These are phyloP conservation scores for Halocaridina rubra DNA, from an alignment of 2,888 invertebrate genomes.

Conservation along the genomic window DNA sequence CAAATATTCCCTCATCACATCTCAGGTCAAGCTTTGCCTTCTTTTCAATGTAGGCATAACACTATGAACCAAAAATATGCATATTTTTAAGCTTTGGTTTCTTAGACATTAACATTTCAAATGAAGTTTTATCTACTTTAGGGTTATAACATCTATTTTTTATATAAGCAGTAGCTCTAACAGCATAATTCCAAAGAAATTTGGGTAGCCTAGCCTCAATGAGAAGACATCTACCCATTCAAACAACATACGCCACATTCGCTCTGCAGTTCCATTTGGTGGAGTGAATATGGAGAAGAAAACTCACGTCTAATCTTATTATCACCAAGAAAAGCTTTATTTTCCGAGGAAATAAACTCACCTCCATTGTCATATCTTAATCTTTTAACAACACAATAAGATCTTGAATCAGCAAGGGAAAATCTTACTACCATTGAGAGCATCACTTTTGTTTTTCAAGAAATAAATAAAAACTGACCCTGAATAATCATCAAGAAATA, in stretches of 20 bases:
- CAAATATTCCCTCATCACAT: not conserved
- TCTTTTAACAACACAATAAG: not conserved
- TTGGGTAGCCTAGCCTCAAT: constrained; percentile 20
- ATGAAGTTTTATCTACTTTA: not conserved
- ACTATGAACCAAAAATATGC: constrained; percentile 2
- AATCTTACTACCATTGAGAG: not conserved
- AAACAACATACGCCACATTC: not conserved
- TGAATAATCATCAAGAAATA: not conserved
- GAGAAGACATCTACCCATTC: not conserved
- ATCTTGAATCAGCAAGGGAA: not conserved
- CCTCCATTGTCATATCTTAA: not conserved
- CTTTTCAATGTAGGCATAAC: constrained; percentile 17
- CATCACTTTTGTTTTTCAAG: not conserved
- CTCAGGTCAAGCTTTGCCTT: not conserved
- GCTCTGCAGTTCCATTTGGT: not conserved
- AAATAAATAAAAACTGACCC: not conserved
- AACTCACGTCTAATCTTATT: not conserved
- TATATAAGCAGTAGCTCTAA: not conserved
- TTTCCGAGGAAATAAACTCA: not conserved
- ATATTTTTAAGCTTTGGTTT: constrained; percentile 6
- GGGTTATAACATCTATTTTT: constrained; percentile 2
- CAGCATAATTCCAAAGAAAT: not conserved
- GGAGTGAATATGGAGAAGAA: not conserved
- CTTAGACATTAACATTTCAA: not conserved
- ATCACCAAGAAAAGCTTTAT: no score